Base-by-base conservation (phyloP, 2,888 invertebrate genomes). In the Diloba caeruleocephala region DNA sequence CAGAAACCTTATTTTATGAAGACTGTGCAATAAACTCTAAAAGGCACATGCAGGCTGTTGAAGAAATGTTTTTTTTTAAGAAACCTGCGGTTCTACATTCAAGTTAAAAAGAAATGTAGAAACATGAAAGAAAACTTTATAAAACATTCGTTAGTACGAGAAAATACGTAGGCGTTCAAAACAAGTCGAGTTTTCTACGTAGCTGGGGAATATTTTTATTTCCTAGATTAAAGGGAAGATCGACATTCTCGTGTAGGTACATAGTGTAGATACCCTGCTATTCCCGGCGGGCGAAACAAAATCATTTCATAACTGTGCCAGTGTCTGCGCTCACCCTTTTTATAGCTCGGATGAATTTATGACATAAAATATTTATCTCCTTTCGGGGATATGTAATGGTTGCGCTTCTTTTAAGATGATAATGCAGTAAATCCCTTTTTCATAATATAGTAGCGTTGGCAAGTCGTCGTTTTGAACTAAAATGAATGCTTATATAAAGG, bases 291-390 rank as follows among this genome's bases (percentile, higher is more conserved):
- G 75, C 64, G 71, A 72, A 72, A 79, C 82, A 76, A 84, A 88
- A 88, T 85, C 82, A 85, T 88, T 82, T 76, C 80, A 72, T 70
- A 80, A 76, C 75, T 79, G 76, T 67, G 71, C 73, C 74, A 76
- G 75, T 76, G 82, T 83, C 80, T 83, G 75, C 79, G 80, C 79
- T 80, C 86, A 83, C 86, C 86, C 85, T 88, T 89, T 90, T 88
- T 89, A 88, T 87, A 79, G 87, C 83, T 66, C 74, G 72, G 85
- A 83, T 88, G 87, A 90, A 89, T 90, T n/a, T 89, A 89, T 88
- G 87, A 84, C 83, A 89, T 90, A 88, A 90, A 90, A 90, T 90
- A 89, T 90, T 89, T 88, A 89, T 88, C 85, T 85, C 82, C 82
- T 84, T 87, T 84, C 74, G 77, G 84, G 84, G 80, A 85, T 89